Base-by-base conservation (phyloP, 2,797 vertebrate genomes). In the Margarornis squamiger region DNA sequence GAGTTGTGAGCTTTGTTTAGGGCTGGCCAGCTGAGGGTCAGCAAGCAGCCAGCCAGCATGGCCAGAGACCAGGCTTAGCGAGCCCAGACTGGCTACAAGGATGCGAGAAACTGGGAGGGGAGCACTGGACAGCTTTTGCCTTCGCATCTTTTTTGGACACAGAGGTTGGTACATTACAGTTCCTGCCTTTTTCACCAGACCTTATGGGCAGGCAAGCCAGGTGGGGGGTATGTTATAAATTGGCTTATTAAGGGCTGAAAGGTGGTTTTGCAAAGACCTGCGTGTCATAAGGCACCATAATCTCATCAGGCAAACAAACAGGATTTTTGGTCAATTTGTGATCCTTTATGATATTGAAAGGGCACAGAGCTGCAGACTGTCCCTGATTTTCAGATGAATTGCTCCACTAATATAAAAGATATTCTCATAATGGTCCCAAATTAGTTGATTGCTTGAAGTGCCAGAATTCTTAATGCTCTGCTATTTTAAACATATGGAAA, bases 401-500 rank as follows among this genome's bases (percentile, higher is more conserved):
- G 72, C 75, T 91, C 79, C n/a, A 39, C 71, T 90, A 52, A 68
- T 91, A 88, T 87, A 83, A 92, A 94, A 92, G 80, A 82, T 84
- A 93, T 51, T 96, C 95, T 83, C 73, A 88, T 93, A 95, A 97
- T 87, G 82, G 88, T 93, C 57, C 3, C 45, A 93, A 95, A 95
- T 96, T 85, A 94, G 65, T 84, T 97, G 96, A 95, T 95, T 96
- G 94, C 90, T 82, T 84, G 59, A 90, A 95, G 78, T 91, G 81
- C 89, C 74, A 93, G 91, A 96, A 97, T 95, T 63, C 77, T 80
- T 93, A 95, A 95, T 86, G 90, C 71, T 95, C 89, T 93, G 88
- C 95, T 97, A 93, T 94, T 97, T 97, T 94, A 92, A 94, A 97
- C 85, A 85, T 88, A 96, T 91, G 96, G 92, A 96, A 93, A 96